Evolutionary conservation across 2,888 invertebrate genomes (phyloP).

Genomic region (Ormyrus nitidulus): DNA sequence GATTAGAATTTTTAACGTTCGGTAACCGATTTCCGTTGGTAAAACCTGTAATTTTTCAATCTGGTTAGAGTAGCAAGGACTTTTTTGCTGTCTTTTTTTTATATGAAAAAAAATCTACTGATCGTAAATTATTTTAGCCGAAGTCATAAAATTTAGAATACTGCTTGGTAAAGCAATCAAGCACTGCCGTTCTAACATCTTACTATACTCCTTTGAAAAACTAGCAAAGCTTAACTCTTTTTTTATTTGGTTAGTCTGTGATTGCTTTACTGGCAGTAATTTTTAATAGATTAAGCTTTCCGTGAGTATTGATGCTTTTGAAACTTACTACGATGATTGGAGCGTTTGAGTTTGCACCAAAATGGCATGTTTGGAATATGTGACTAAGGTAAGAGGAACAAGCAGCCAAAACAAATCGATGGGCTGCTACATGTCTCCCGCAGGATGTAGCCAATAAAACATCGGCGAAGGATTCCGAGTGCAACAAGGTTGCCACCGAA

Average conservation of each 20-base stretch:
- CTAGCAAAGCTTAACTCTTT: no score
- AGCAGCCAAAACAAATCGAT: conserved; percentile 89
- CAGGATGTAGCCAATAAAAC: conserved; percentile 87
- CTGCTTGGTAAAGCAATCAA: no score
- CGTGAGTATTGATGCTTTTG: no score
- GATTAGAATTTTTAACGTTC: conserved; percentile 87
- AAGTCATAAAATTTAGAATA: no score
- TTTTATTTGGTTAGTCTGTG: no score
- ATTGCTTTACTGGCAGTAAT: no score
- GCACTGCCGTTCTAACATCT: no score
- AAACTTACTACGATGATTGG: conserved; percentile 72
- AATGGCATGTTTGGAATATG: conserved; percentile 76
- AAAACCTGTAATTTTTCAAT: conserved; percentile 77
- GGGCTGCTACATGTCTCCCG: conserved; percentile 88
- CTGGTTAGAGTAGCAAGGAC: neutral
- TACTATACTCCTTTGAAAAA: no score
- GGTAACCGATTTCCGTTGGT: conserved; percentile 88
- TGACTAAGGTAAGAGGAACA: conserved; percentile 84
- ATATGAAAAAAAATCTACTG: no score
- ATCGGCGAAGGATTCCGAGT: conserved; percentile 89
- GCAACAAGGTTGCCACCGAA: conserved; percentile 86
- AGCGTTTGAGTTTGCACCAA: conserved; percentile 73
- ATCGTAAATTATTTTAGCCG: no score
- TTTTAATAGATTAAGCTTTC: no score
- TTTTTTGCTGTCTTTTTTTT: no score